A percentile compares a stretch with the other conserved stretches of the same genome.
These are phyloP conservation scores for Rousettus leschenaultii DNA, from an alignment of 2,113 vertebrate species.

Conservation along the genomic window DNA sequence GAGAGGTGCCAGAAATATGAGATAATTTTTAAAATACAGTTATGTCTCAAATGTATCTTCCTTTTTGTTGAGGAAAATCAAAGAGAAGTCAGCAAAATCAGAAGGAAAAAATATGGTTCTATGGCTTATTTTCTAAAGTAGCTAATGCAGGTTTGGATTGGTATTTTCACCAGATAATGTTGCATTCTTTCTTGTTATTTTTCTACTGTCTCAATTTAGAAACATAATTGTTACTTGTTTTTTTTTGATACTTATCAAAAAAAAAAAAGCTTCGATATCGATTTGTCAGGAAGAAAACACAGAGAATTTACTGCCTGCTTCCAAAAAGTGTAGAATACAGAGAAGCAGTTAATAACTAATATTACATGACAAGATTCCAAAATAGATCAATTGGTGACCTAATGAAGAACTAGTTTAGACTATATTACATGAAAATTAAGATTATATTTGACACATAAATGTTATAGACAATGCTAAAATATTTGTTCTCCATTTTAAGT, in stretches of 20 bases:
- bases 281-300: neutral
- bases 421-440: neutral
- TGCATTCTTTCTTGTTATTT: neutral
- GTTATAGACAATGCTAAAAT: neutral
- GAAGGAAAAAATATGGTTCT: neutral
- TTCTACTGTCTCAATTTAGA: neutral
- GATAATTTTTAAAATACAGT: neutral
- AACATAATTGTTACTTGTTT: neutral
- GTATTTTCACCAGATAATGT: neutral
- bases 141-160: neutral
- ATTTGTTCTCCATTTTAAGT: neutral
- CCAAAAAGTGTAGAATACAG: neutral
- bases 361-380: neutral
- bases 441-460: neutral
- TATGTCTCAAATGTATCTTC: neutral
- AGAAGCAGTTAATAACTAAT: neutral
- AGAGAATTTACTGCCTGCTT: neutral
- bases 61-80: conserved; percentile 11
- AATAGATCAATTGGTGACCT: neutral
- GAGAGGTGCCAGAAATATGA: neutral
- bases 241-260: neutral
- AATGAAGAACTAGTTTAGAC: neutral
- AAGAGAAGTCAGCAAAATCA: neutral
- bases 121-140: neutral
- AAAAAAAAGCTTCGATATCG: neutral